Evolutionary conservation across 2,797 vertebrate species (phyloP), one percentile per base, ranked within the genome.

Genomic region (Eurystomus glaucurus): DNA sequence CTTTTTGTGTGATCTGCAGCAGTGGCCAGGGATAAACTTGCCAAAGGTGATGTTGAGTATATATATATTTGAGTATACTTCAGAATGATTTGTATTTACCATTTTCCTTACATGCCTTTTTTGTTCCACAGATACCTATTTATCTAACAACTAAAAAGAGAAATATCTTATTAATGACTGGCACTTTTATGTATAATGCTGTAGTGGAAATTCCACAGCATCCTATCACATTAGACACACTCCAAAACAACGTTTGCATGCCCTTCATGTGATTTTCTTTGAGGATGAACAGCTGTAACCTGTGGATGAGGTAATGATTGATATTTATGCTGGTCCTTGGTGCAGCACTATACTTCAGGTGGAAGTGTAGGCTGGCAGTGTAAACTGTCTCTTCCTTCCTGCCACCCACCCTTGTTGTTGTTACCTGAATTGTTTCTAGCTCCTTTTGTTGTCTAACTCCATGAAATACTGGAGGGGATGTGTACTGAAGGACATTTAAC

Each of bases 321-420:
- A 29, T 88, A 58, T 31, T 75, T 80, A 4, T 23, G 28, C 65
- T 43, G 61, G 71, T 35, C 46, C 68, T 68, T 86, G 54, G 65
- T 74, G 57, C 87, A 83, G 58, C 35, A 51, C 55, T 57, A 0
- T 69, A 14, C 23, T 91, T 77, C 31, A 52, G 45, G 12, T 58
- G 25, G 69, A 85, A 82, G 81, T 20, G 84, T 43, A 60, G 66
- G 70, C 87, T 76, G 57, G 58, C 66, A 64, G 18, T 17, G 4
- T 61, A 69, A 87, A 82, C 39, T 45, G 6, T 58, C 86, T 3
- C 91, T 96, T 96, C 93, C 93, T 95, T 93, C 87, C 93, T 92
- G 93, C 66, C 84, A n/a, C 64, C 57, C 66, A 74, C 70, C 54
- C 33, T 68, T 81, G 54, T 85, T 94, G 65, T 88, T 88, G 64